These are phyloP conservation scores for Ophioninae sp. DNA, from an alignment of 2,888 invertebrate species.

Conservation along the genomic window DNA sequence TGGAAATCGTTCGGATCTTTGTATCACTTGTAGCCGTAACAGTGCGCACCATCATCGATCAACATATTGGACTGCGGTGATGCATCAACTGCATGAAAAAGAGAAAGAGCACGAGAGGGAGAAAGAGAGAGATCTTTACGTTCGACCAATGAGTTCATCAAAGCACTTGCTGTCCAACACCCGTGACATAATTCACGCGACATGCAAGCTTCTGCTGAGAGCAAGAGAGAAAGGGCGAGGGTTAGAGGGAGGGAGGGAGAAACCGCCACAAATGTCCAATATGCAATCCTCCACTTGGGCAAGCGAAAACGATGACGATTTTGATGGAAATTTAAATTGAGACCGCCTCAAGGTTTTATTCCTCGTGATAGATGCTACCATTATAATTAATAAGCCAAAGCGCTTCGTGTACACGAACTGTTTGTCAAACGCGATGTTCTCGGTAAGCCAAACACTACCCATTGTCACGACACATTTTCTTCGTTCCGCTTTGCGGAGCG, in stretches of 20 bases:
- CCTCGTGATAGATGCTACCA: constrained; percentile 2
- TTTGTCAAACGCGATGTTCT: constrained; percentile 46
- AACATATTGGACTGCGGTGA: constrained; percentile 49
- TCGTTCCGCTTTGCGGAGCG: neutral
- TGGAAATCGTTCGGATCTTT: constrained; percentile 1
- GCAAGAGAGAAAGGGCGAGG: constrained; percentile 1
- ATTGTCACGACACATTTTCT: constrained; percentile 5
- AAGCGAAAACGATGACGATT: constrained; percentile 32
- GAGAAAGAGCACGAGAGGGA: constrained; percentile 47
- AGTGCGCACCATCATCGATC: constrained; percentile 29
- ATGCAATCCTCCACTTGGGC: neutral
- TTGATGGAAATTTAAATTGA: constrained; percentile 15
- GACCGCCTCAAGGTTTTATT: constrained; percentile 23
- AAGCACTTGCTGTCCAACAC: constrained; percentile 55
- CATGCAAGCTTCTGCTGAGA: constrained; percentile 45
- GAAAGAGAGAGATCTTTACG: constrained; percentile 33
- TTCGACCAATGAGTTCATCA: constrained; percentile 71
- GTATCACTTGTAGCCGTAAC: constrained; percentile 17
- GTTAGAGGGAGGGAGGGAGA: neutral
- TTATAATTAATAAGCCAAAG: constrained; percentile 5
- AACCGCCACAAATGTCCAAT: neutral
- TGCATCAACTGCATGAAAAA: constrained; percentile 50
- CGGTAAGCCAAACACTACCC: constrained; percentile 23
- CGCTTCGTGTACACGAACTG: neutral
- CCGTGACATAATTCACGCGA: constrained; percentile 67